Conservation (phyloP, 2,797 vertebrate genomes). For the Sebastes itinus region DNA sequence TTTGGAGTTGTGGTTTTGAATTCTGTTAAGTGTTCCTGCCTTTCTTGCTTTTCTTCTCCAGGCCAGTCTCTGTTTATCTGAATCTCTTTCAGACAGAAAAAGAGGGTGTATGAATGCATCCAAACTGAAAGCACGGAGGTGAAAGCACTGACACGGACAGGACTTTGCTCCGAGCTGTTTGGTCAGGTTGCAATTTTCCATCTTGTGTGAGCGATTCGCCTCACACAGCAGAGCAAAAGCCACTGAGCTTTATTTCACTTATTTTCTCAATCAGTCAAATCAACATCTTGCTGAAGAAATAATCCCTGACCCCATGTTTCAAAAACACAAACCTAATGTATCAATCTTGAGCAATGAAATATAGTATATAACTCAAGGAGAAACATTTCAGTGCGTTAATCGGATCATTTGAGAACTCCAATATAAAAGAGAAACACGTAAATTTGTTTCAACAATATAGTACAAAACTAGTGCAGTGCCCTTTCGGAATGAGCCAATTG, state of each 20-base stretch:
- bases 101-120: not conserved
- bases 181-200: not conserved
- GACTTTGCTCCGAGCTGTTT: not conserved
- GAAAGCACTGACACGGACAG: slow-evolving; percentile 6
- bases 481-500: not conserved
- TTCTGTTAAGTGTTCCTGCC: not conserved
- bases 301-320: not conserved
- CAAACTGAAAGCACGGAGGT: not conserved
- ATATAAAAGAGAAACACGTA: not conserved
- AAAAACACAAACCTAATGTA: not conserved
- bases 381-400: not conserved
- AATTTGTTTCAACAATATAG: too few relatives aligned
- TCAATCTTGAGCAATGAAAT: not conserved
- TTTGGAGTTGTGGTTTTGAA: not conserved
- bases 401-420: not conserved
- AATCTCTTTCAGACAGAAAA: not conserved
- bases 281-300: not conserved
- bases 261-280: not conserved
- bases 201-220: not conserved
- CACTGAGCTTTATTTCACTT: slow-evolving; percentile 4
- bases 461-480: too few relatives aligned
- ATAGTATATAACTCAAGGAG: not conserved
- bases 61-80: not conserved
- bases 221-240: not conserved
- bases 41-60: not conserved